Base-by-base conservation (phyloP, 2,888 invertebrate species). In the Phymatocera aterrima region DNA sequence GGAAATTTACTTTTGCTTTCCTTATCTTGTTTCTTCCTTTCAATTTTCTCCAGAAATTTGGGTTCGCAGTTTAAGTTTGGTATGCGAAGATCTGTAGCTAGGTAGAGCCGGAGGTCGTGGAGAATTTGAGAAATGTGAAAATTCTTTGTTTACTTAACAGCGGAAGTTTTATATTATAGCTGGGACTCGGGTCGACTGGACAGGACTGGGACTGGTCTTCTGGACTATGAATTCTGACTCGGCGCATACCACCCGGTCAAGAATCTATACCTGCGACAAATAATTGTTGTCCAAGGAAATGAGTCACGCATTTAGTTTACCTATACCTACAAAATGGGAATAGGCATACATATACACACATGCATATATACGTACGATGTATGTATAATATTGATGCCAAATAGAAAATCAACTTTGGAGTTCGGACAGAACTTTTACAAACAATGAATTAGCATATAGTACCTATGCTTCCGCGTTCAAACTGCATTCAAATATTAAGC, bases 161-260 rank as follows among this genome's bases (percentile, higher is more conserved):
- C 57, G 12, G 57, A 24, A 28, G 28, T n/a, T n/a, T n/a, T n/a
- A n/a, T n/a, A n/a, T n/a, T n/a, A n/a, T n/a, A n/a, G n/a, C n/a
- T n/a, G n/a, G n/a, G n/a, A n/a, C n/a, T n/a, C n/a, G n/a, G n/a
- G n/a, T n/a, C n/a, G n/a, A n/a, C n/a, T n/a, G n/a, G n/a, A n/a
- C n/a, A n/a, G n/a, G n/a, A n/a, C n/a, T n/a, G n/a, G n/a, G n/a
- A n/a, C n/a, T n/a, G n/a, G n/a, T 15, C 4, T 28, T 15, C 12
- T 28, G 61, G 61, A 64, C 61, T 64, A 1, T 64, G 37, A 18
- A 21, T 18, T 64, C 31, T 64, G 61, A 64, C 61, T 57, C 61
- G 61, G 6, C 34, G 3, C 18, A 21, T n/a, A n/a, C n/a, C n/a
- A n/a, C n/a, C n/a, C 24, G n/a, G 21, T 18, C 34, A n/a, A n/a